These are phyloP conservation scores for Caenorhabditis afra DNA, from an alignment of 2,888 invertebrate species.

Conservation along the genomic window DNA sequence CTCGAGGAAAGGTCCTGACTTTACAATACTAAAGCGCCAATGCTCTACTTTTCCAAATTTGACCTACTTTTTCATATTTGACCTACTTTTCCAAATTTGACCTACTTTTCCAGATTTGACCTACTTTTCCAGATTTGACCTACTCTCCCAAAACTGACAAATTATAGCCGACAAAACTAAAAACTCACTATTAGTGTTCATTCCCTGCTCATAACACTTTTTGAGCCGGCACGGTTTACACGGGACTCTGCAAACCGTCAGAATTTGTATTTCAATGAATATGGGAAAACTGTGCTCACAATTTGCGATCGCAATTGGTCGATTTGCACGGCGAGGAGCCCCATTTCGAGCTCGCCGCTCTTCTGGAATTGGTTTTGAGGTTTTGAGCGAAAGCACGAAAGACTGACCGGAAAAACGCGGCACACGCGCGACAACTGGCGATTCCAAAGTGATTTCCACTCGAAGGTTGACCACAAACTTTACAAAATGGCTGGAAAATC, in stretches of 20 bases:
- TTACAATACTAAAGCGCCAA: no score
- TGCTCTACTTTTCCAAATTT: no score
- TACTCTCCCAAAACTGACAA: no score
- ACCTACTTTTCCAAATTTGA: no score
- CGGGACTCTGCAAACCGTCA: background rate
- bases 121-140: no score
- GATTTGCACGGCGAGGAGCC: background rate
- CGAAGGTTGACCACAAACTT: no score
- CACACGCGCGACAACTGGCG: constrained; percentile 55
- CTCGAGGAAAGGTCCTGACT: no score
- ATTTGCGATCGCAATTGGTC: background rate
- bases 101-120: no score
- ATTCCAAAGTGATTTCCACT: constrained; percentile 19
- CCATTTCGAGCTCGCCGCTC: background rate
- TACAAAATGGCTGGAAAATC: no score
- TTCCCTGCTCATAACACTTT: constrained; percentile 13
- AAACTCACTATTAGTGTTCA: constrained; percentile 11
- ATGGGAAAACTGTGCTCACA: background rate
- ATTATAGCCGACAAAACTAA: background rate
- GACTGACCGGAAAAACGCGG: constrained; percentile 39
- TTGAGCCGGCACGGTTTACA: constrained; percentile 34
- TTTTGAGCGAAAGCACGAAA: background rate
- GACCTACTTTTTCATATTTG: no score
- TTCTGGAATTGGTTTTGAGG: background rate
- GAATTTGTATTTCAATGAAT: background rate